Conservation (phyloP, 1,140 invertebrate species). For the Heliconius nattereri region DNA sequence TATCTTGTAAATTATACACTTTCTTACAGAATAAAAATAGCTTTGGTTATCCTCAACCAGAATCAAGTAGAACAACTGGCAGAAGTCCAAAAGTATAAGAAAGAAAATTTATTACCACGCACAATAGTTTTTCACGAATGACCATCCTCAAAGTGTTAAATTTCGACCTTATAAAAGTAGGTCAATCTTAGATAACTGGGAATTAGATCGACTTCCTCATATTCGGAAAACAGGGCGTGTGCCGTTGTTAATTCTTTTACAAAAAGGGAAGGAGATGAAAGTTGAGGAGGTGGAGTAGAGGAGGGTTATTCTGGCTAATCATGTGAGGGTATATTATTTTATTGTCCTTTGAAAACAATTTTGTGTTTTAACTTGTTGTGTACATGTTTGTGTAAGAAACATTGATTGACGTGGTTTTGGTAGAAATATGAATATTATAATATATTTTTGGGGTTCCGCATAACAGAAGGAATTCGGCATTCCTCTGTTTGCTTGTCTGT, state of each 20-base stretch:
- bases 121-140: slow-evolving; percentile 28
- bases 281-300: background rate
- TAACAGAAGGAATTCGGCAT: too few species aligned
- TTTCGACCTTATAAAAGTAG: slow-evolving; percentile 38
- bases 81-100: slow-evolving; percentile 35
- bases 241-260: slow-evolving; percentile 25
- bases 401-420: background rate
- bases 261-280: background rate
- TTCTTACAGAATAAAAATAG: slow-evolving; percentile 17
- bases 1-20: background rate
- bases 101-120: slow-evolving; percentile 40
- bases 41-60: slow-evolving; percentile 29
- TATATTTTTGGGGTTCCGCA: too few species aligned
- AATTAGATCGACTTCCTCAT: slow-evolving; percentile 39
- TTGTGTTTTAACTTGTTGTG: background rate
- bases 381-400: background rate
- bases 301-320: slow-evolving; percentile 7
- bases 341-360: background rate
- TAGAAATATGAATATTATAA: background rate
- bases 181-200: slow-evolving; percentile 41
- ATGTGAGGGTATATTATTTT: background rate
- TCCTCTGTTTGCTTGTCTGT: too few species aligned
- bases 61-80: slow-evolving; percentile 39
- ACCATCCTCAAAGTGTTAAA: slow-evolving; percentile 18
- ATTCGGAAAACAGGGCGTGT: slow-evolving; percentile 37